Conservation (phyloP, 2,888 invertebrate genomes). For the Cerastis rubricosa region DNA sequence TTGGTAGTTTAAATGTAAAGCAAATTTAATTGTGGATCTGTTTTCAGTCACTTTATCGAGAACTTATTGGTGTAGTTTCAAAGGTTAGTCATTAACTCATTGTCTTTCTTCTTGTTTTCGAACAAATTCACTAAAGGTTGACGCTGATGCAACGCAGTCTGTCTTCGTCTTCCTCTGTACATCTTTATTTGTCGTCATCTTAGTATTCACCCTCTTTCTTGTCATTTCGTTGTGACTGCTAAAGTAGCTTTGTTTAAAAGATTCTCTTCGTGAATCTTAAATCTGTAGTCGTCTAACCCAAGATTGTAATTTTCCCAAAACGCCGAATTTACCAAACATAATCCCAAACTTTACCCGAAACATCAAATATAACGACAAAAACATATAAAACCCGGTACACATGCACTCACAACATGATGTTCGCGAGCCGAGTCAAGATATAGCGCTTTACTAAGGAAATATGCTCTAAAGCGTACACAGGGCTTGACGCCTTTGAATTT, state of each 20-base stretch:
- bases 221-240: background rate
- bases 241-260: background rate
- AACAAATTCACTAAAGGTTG: background rate
- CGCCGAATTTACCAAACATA: background rate
- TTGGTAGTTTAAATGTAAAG: background rate
- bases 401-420: constrained; percentile 71
- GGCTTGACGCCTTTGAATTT: constrained; percentile 68
- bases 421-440: constrained; percentile 69
- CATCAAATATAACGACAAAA: constrained; percentile 40
- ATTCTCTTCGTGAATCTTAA: background rate
- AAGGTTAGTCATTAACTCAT: background rate
- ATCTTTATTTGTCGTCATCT: background rate
- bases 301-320: background rate
- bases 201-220: background rate
- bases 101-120: background rate
- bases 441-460: constrained; percentile 68
- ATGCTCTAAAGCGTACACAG: constrained; percentile 58
- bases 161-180: background rate
- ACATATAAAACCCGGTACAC: constrained; percentile 56
- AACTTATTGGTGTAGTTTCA: background rate
- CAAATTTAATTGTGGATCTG: background rate
- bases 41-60: background rate
- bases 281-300: background rate
- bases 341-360: constrained; percentile 24
- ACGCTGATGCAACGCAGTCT: background rate